Percentiles rank a stretch among this genome's conserved stretches.
phyloP scores from a whole-genome alignment of 2,888 invertebrate genomes.

The Pilophorus perplexus region DNA sequence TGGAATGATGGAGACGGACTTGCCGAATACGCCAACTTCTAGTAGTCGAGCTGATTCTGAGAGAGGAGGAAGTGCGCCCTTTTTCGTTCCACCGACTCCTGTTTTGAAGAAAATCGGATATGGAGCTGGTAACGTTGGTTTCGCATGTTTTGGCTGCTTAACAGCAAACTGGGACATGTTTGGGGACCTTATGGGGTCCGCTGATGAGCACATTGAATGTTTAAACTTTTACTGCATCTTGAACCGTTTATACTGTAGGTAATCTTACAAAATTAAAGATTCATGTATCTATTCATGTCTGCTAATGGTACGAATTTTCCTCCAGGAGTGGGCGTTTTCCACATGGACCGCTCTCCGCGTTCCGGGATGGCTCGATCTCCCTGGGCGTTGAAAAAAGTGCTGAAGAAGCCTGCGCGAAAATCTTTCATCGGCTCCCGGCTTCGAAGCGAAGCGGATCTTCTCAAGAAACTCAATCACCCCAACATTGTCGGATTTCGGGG shows the following conservation, averaged over 20 bases:
- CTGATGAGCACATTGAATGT: no score
- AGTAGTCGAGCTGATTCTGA: no score
- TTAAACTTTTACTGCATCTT: no score
- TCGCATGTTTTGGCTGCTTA: slow-evolving; percentile 19
- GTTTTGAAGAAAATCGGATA: slow-evolving; percentile 69
- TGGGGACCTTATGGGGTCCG: neutral
- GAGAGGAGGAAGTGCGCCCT: no score
- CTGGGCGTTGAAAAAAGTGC: slow-evolving; percentile 80
- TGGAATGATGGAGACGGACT: no score
- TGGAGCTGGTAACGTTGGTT: slow-evolving; percentile 64
- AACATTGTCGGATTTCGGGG: slow-evolving; percentile 77
- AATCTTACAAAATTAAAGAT: no score
- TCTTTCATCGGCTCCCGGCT: slow-evolving; percentile 59
- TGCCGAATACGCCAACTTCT: no score
- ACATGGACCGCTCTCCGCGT: slow-evolving; percentile 69
- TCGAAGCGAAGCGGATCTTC: slow-evolving; percentile 67
- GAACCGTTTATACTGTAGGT: no score
- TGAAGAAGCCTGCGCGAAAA: slow-evolving; percentile 52
- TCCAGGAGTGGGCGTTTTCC: slow-evolving; percentile 74
- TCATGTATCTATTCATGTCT: no score
- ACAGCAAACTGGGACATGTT: neutral
- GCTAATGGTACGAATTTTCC: no score
- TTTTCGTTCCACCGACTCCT: slow-evolving; percentile 64
- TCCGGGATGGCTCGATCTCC: slow-evolving; percentile 70
- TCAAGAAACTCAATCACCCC: slow-evolving; percentile 69